Evolutionary conservation across 1,140 invertebrate genomes (phyloP), one percentile per base, ranked within the genome.

Genomic region (Dendroctonus ponderosae): DNA sequence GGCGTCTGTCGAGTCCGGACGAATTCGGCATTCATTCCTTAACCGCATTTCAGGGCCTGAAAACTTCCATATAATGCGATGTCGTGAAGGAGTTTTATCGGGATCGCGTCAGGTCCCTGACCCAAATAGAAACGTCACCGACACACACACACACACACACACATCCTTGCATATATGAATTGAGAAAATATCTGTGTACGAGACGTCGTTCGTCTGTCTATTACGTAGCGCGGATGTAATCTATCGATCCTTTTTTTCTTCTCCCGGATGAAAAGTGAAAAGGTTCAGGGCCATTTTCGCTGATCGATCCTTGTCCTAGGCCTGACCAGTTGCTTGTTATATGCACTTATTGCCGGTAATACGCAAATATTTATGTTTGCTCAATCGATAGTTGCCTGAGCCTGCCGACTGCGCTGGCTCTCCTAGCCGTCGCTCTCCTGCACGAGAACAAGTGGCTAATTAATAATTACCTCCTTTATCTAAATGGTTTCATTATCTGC

Each of bases 71-170:
- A 38, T 60, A 15, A 39, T 41, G 41, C 40, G 54, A 39, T 41
- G n/a, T 57, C 54, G 58, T 60, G 40, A 46, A 50, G 54, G 67
- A 70, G 63, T 70, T 70, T 70, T 70, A 70, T 70, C 64, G 64
- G 37, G 51, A 53, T 41, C 50, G 42, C 41, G 50, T 12, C 49
- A 53, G 65, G 60, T 70, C 64, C 68, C 59, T 70, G 68, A 70
- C 68, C 68, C 41, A 70, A 61, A 70, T 56, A 56, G 26, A 52
- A 41, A 40, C 53, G 53, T 40, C 53, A 56, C 53, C 7, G 12
- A 11, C 43, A 46, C 26, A 26, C 26, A 26, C 26, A 26, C 26
- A 26, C 26, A 26, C 26, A 26, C 26, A 26, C 26, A 46, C 43
- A 12, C 8, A 46, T 4, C 8, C 1, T 11, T 11, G 53, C 53